Base-by-base conservation (phyloP, 2,888 invertebrate species). In the Malthinus seriepunctatus region DNA sequence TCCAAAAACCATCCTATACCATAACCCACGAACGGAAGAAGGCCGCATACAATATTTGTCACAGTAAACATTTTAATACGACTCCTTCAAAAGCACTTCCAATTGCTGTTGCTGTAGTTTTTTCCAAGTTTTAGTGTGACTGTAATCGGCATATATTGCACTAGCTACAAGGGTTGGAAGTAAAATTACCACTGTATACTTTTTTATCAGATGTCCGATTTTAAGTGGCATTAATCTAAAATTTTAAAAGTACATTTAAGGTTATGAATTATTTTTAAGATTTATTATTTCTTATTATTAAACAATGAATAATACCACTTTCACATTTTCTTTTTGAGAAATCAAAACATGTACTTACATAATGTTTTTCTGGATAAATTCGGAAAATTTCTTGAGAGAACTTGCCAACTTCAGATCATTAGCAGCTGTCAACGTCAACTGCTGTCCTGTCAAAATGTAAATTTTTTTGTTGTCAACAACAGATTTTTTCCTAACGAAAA, bases 51-150 rank as follows among this genome's bases (percentile, higher is more conserved):
- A 42, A 51, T 52, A 82, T 84, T 23, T 83, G 82, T 46, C 76
- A 73, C 11, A 86, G 83, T 65, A 85, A 76, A 23, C 86, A 86
- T 66, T 84, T 82, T 57, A 86, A 72, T n/a, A n/a, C n/a, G n/a
- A n/a, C n/a, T n/a, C 23, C 23, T 23, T 23, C 23, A 23, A 23
- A 23, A 23, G 5, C 5, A 23, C 23, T 23, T 23, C 23, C 23
- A 23, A 23, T 23, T 68, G 60, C 59, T 67, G 33, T 50, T 59
- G 45, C 8, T 35, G 61, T 63, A 31, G 56, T 55, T 63, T 33
- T 51, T 93, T 93, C 88, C 90, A 93, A 79, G 83, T 79, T 66
- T 82, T 85, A 0, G 93, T 93, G 69, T 86, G 86, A 53, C 79
- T 83, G 81, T 86, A 89, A 75, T 93, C 93, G 4, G 86, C 82